Percentiles rank a stretch among this genome's conserved stretches.
Evolutionary conservation across 2,888 invertebrate genomes (phyloP).

Genomic region (Elysia crispata): DNA sequence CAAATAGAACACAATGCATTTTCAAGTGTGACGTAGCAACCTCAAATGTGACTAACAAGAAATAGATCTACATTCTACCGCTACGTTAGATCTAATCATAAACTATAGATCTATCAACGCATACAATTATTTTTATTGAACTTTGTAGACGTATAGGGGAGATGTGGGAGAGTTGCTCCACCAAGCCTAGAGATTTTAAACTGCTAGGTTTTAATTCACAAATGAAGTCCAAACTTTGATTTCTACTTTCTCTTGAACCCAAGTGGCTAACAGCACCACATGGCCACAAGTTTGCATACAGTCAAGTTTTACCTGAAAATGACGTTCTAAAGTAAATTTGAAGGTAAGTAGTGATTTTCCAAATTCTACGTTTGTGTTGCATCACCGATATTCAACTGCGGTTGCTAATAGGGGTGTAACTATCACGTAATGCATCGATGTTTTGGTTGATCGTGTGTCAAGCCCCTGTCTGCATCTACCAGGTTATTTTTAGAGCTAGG

Average conservation of each 20-base stretch:
- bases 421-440: background rate
- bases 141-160: too few relatives aligned
- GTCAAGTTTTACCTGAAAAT: background rate
- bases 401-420: background rate
- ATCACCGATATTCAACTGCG: background rate
- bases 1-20: too few relatives aligned
- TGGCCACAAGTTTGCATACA: background rate
- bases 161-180: slow-evolving; percentile 5
- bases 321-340: background rate
- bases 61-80: too few relatives aligned
- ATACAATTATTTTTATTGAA: too few relatives aligned
- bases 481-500: background rate
- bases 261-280: background rate
- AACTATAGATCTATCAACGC: too few relatives aligned
- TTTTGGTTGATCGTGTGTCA: background rate
- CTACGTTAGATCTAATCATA: too few relatives aligned
- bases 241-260: background rate
- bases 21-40: too few relatives aligned
- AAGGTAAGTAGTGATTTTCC: background rate
- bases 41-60: too few relatives aligned
- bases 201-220: background rate
- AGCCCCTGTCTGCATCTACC: background rate
- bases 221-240: background rate
- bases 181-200: background rate
- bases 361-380: background rate